Conservation (phyloP, 2,113 vertebrate genomes). For the Thunnus maccoyii region DNA sequence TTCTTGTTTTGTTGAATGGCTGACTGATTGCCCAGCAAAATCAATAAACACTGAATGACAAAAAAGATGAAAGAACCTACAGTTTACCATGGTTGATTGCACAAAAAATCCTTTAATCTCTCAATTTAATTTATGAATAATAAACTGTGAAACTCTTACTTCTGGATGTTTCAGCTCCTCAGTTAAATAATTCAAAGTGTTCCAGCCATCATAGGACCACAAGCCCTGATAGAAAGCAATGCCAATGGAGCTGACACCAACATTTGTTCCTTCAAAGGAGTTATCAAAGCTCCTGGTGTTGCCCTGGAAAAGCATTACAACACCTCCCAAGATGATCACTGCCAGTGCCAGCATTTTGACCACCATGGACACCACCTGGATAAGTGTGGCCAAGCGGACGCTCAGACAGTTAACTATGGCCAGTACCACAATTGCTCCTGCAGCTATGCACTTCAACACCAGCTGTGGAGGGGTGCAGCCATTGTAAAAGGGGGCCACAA, state of each 20-base stretch:
- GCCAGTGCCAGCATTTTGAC: conserved; percentile 85
- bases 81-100: background rate
- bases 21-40: too few relatives aligned
- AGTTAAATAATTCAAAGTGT: conserved; percentile 86
- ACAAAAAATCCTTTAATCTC: background rate
- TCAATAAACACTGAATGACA: too few relatives aligned
- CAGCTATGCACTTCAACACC: conserved; percentile 81
- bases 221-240: conserved; percentile 90
- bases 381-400: conserved; percentile 75
- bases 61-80: background rate
- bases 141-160: conserved; percentile 68
- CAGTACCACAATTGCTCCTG: conserved; percentile 83
- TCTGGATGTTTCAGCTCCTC: conserved; percentile 90
- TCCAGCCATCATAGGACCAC: conserved; percentile 92
- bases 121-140: background rate
- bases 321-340: conserved; percentile 82
- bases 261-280: conserved; percentile 83
- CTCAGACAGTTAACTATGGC: conserved; percentile 86
- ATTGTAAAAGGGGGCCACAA: conserved; percentile 84
- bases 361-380: conserved; percentile 84
- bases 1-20: too few relatives aligned
- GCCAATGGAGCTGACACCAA: conserved; percentile 74
- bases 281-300: conserved; percentile 79
- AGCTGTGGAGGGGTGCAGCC: conserved; percentile 79
- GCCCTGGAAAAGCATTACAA: conserved; percentile 82